These are phyloP conservation scores for Sphyrna mokarran DNA, from an alignment of 2,113 vertebrate genomes.

Conservation along the genomic window DNA sequence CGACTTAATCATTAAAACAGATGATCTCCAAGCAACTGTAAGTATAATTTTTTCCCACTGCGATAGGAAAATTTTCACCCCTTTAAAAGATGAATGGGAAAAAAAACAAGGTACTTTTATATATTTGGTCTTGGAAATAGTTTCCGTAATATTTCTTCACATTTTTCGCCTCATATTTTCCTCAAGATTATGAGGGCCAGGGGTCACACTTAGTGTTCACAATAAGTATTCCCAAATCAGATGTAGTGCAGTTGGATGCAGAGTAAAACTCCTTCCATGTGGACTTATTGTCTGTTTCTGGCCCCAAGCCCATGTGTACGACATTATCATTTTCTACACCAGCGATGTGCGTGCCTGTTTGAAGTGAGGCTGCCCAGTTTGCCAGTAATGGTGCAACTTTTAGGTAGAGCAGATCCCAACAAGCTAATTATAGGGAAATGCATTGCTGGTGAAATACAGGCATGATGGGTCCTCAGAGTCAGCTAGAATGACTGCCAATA, in stretches of 20 bases:
- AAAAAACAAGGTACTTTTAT: neutral
- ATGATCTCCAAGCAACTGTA: conserved; percentile 62
- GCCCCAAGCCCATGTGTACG: neutral
- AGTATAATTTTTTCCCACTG: conserved; percentile 42
- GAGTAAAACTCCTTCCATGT: neutral
- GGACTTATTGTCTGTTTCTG: neutral
- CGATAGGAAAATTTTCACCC: neutral
- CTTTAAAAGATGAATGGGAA: neutral
- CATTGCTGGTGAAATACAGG: neutral
- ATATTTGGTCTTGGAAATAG: neutral
- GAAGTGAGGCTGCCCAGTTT: neutral
- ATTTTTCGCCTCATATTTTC: neutral
- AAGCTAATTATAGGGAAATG: neutral
- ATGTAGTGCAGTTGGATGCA: neutral
- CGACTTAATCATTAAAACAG: conserved; percentile 57
- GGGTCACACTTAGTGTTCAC: neutral
- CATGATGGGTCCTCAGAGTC: neutral
- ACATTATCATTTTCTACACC: neutral
- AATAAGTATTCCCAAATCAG: neutral
- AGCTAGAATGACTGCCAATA: neutral
- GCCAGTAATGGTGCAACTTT: neutral
- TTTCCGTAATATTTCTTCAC: neutral
- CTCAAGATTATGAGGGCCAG: neutral
- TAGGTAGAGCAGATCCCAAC: neutral
- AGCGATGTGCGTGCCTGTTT: neutral